Percentiles rank a stretch among this genome's conserved stretches.
phyloP scores from a whole-genome alignment of 1,140 invertebrate genomes.

The Cherax quadricarinatus region DNA sequence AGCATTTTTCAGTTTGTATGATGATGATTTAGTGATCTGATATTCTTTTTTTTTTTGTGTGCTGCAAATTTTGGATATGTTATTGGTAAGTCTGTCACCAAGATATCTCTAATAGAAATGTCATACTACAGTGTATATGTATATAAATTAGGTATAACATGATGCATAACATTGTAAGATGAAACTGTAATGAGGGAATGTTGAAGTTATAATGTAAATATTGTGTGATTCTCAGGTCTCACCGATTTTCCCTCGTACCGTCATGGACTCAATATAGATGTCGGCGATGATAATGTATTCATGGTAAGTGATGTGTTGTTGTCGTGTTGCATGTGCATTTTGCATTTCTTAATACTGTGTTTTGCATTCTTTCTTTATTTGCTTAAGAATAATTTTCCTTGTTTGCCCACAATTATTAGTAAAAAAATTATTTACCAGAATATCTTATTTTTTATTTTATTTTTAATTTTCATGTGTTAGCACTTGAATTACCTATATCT shows the following conservation, averaged over 20 bases:
- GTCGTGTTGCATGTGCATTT: neutral
- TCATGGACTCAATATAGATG: slow-evolving; percentile 81
- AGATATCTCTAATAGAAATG: neutral
- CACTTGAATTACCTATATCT: neutral
- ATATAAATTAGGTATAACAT: neutral
- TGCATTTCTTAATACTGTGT: slow-evolving; percentile 3
- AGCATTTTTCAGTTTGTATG: too few species aligned
- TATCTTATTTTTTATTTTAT: neutral
- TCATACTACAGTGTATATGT: neutral
- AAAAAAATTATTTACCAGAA: neutral
- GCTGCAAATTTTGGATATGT: neutral
- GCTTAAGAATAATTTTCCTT: neutral
- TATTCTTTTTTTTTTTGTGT: neutral
- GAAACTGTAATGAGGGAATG: neutral
- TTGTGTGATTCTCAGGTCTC: slow-evolving; percentile 74
- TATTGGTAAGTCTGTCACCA: neutral
- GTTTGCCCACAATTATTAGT: neutral
- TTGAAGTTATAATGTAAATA: neutral
- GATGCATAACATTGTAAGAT: neutral
- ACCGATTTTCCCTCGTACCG: slow-evolving; percentile 77
- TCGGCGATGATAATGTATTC: slow-evolving; percentile 89
- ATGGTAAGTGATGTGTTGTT: slow-evolving; percentile 82
- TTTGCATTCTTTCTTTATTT: neutral
- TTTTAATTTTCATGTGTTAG: neutral
- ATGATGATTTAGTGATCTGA: neutral